Conservation (phyloP, 2,888 invertebrate species). For the Chrysomela aeneicollis region DNA sequence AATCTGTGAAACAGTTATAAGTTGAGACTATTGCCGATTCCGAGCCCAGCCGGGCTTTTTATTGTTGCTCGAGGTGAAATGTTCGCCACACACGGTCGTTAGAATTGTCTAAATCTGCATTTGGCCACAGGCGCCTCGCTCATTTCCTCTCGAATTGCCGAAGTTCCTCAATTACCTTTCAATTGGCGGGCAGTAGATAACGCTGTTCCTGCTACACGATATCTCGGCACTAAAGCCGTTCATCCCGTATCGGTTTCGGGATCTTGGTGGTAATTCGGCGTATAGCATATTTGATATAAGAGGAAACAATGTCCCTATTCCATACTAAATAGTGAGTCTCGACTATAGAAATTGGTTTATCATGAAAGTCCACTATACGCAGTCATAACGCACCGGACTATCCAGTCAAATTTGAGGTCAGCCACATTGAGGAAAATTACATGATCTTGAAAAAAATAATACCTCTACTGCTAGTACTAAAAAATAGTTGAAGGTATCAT, state of each 20-base stretch:
- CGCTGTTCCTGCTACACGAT: conserved; percentile 56
- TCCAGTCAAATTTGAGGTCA: no score
- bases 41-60: conserved; percentile 56
- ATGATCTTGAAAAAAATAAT: no score
- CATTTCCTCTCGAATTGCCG: conserved; percentile 58
- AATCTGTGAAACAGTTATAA: conserved; percentile 56
- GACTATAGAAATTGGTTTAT: no score
- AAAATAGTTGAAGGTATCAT: no score
- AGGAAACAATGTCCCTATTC: background rate
- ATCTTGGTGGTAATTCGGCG: conserved; percentile 11
- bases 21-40: conserved; percentile 57
- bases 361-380: background rate
- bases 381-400: no score
- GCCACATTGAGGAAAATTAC: no score
- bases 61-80: conserved; percentile 56
- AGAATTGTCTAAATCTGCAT: conserved; percentile 56
- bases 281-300: no score
- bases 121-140: conserved; percentile 52
- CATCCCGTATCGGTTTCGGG: conserved; percentile 29
- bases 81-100: conserved; percentile 57
- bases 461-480: no score
- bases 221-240: conserved; percentile 34
- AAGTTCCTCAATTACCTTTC: conserved; percentile 62
- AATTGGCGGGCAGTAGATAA: conserved; percentile 60
- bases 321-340: no score